A percentile compares a stretch with the other conserved stretches of the same genome.
phyloP scores from a whole-genome alignment of 2,888 invertebrate genomes.

The Crematogaster levior region DNA sequence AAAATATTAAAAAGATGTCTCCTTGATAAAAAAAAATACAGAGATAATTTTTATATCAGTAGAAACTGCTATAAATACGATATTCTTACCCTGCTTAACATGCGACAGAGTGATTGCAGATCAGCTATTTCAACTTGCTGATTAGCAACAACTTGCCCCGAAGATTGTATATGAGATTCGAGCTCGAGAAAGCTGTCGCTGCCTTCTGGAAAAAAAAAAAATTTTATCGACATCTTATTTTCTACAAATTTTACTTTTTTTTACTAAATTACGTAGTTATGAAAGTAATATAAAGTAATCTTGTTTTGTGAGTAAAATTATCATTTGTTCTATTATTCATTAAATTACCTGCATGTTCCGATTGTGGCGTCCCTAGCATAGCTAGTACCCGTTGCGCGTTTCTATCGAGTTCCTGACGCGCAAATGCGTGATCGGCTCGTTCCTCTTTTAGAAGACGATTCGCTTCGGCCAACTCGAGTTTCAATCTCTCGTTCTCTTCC shows the following conservation, averaged over 20 bases:
- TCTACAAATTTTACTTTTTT: slow-evolving; percentile 6
- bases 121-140: slow-evolving; percentile 92
- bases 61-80: neutral
- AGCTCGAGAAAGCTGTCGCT: slow-evolving; percentile 91
- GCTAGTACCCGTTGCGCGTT: slow-evolving; percentile 91
- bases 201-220: slow-evolving; percentile 84
- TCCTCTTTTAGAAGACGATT: slow-evolving; percentile 90
- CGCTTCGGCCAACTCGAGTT: slow-evolving; percentile 87
- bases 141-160: slow-evolving; percentile 91
- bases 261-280: neutral
- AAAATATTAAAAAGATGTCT: slow-evolving; percentile 20
- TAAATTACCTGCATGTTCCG: slow-evolving; percentile 79
- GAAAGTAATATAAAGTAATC: neutral
- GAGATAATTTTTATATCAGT: slow-evolving; percentile 19
- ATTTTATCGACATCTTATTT: neutral
- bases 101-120: slow-evolving; percentile 90
- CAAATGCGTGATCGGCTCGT: slow-evolving; percentile 90
- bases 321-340: neutral
- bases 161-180: slow-evolving; percentile 89
- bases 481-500: slow-evolving; percentile 87
- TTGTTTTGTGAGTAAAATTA: too few species aligned
- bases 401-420: slow-evolving; percentile 91
- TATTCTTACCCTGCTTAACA: slow-evolving; percentile 89
- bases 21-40: neutral
- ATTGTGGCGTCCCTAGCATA: slow-evolving; percentile 86